Base-by-base conservation (phyloP, 92 coral and sea anemone species). In the Micromussa lordhowensis region DNA sequence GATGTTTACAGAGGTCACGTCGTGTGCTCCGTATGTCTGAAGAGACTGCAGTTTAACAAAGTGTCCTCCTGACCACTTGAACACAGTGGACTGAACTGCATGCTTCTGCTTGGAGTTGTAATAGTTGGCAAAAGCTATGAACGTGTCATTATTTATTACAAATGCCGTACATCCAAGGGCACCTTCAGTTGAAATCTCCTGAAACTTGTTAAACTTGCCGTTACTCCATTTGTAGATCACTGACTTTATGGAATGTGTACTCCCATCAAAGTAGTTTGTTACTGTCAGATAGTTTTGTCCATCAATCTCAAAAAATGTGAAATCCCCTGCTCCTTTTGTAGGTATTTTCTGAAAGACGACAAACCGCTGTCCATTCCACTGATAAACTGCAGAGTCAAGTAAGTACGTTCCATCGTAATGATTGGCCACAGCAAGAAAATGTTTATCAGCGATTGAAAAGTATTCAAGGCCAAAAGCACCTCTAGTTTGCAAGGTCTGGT, bases 371-470 rank as follows among this genome's bases (percentile, higher is more conserved):
- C 88, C 88, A 32, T 74, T 85, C 88, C 81, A 74, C 36, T 58
- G 48, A 16, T 38, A 85, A 31, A 85, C 22, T n/a, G n/a, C n/a
- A n/a, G n/a, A n/a, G n/a, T n/a, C n/a, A n/a, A n/a, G n/a, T n/a
- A 0, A 55, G 73, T 75, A 14, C 2, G 55, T 75, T 8, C 54
- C 61, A 21, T 75, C 82, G n/a, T 35, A 32, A 21, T 35, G 0
- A 75, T 87, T 77, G 28, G 93, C 88, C 29, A 82, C 79, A 44
- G 82, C 93, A 5, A 91, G 91, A 64, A 68, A 86, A 29, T 86
- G 91, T 26, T 11, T 53, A 14, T 78, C 91, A 30, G 70, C n/a
- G 73, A 91, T 87, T 17, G 88, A 80, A 69, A 91, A 91, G 63
- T 90, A 76, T 17, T 36, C 80, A 32, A 84, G 73, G 0, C 35